These are phyloP conservation scores for Spilogale gracilis DNA, from an alignment of 2,113 vertebrate species.

Conservation along the genomic window DNA sequence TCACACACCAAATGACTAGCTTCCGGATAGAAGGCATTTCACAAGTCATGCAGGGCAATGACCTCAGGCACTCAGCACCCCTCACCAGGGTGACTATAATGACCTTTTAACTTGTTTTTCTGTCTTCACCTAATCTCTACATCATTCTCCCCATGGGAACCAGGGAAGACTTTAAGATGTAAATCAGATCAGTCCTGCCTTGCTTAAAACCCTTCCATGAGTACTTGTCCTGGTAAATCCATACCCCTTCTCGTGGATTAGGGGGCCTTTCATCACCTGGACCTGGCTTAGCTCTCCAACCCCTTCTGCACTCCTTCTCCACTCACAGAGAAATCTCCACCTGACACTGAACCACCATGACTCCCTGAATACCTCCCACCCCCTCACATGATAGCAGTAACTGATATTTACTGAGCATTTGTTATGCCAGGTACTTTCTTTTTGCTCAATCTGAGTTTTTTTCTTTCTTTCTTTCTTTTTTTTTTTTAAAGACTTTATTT, in stretches of 20 bases:
- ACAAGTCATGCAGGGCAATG: background rate
- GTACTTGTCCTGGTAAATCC: background rate
- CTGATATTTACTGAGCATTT: background rate
- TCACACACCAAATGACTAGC: background rate
- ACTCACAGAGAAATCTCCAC: background rate
- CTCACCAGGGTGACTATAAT: background rate
- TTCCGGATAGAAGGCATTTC: background rate
- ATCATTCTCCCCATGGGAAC: background rate
- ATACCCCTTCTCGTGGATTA: background rate
- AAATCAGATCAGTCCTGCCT: background rate
- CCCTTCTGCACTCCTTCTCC: background rate
- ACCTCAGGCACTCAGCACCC: background rate
- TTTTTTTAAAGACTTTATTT: background rate
- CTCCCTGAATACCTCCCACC: background rate
- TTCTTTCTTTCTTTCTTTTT: background rate
- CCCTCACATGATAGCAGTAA: background rate
- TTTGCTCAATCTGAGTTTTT: background rate
- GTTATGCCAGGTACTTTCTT: background rate
- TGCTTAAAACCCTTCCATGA: background rate
- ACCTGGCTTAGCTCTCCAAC: background rate
- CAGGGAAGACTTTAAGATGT: background rate
- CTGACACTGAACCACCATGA: rapidly evolving
- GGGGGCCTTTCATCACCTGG: background rate
- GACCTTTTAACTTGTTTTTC: background rate
- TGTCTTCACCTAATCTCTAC: background rate